phyloP scores from a whole-genome alignment of 2,797 vertebrate genomes.

The Astyanax mexicanus region DNA sequence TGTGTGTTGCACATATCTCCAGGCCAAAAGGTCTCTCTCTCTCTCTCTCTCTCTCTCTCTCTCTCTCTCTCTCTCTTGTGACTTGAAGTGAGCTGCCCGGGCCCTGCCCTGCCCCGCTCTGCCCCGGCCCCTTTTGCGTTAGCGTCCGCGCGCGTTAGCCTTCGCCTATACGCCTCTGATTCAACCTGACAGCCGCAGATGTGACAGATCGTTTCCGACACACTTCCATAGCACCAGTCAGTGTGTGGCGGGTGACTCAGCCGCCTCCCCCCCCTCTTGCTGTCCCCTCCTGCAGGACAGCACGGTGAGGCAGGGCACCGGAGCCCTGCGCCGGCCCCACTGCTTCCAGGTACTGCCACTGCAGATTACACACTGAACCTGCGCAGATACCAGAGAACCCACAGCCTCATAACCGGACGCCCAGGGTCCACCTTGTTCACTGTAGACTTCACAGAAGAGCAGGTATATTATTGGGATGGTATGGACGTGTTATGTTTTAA shows the following conservation, averaged over 20 bases:
- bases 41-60: conserved; percentile 40
- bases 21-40: conserved; percentile 69
- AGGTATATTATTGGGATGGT: conserved; percentile 72
- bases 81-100: conserved; percentile 82
- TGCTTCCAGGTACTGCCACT: conserved; percentile 94
- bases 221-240: conserved; percentile 88
- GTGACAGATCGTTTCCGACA: conserved; percentile 97
- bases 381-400: conserved; percentile 77
- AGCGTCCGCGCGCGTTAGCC: background rate
- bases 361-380: conserved; percentile 91
- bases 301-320: conserved; percentile 92
- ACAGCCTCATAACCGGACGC: conserved; percentile 67
- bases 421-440: conserved; percentile 55
- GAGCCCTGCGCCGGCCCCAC: conserved; percentile 91
- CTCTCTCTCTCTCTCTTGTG: conserved; percentile 57
- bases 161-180: conserved; percentile 74
- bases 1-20: conserved; percentile 28
- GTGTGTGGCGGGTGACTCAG: conserved; percentile 92
- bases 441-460: conserved; percentile 83
- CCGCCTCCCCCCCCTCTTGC: conserved; percentile 71
- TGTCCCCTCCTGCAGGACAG: conserved; percentile 89
- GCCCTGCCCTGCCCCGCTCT: conserved; percentile 64
- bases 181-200: conserved; percentile 91
- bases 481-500: background rate
- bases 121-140: conserved; percentile 15